Conservation (phyloP, 2,797 vertebrate genomes). For the Sebastes hubbsi region DNA sequence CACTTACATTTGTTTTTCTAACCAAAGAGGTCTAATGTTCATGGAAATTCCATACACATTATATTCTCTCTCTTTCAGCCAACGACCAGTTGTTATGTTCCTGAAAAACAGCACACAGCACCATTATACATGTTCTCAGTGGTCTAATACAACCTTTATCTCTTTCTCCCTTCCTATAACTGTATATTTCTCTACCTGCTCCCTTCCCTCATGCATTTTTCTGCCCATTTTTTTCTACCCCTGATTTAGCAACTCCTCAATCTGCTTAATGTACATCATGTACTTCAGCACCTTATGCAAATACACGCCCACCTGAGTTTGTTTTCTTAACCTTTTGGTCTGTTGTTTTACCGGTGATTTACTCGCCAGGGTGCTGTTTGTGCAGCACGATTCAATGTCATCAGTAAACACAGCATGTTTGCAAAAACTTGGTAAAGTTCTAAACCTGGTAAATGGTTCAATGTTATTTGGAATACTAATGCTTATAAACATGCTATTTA, state of each 20-base stretch:
- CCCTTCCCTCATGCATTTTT: no score
- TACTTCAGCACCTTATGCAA: not conserved
- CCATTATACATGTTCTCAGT: not conserved
- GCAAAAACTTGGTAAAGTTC: not conserved
- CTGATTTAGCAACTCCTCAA: not conserved
- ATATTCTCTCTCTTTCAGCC: not conserved
- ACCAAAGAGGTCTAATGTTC: not conserved
- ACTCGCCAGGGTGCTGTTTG: not conserved
- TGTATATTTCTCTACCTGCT: not conserved
- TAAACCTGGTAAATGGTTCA: not conserved
- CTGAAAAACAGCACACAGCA: not conserved
- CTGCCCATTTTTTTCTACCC: not conserved
- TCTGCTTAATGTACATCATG: not conserved
- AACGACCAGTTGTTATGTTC: not conserved
- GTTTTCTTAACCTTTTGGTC: not conserved
- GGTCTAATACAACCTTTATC: not conserved
- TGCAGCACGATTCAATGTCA: not conserved
- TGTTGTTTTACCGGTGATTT: not conserved
- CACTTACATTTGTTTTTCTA: not conserved
- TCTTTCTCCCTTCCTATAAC: not conserved
- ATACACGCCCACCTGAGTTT: not conserved
- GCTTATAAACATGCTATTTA: not conserved
- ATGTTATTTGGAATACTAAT: not conserved
- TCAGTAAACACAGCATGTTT: not conserved
- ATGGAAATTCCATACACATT: accelerated